phyloP scores from a whole-genome alignment of 2,888 invertebrate genomes.

The Opisthograptis luteolata region DNA sequence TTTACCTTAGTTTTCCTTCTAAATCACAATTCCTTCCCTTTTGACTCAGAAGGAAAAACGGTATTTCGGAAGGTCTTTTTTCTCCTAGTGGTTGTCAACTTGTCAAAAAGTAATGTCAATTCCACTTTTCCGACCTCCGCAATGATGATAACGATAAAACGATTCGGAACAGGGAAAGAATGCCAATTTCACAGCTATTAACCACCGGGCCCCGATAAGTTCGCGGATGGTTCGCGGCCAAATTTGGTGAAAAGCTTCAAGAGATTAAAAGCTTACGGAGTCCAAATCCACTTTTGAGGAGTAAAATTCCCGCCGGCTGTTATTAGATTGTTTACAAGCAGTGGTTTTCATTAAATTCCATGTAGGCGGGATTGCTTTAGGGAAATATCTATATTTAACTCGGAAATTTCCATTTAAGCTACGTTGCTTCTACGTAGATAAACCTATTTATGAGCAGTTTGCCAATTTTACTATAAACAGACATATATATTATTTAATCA shows the following conservation, averaged over 20 bases:
- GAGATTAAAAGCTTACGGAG: conserved; percentile 26
- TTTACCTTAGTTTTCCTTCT: no score
- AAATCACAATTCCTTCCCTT: no score
- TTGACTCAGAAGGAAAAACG: no score
- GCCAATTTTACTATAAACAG: no score
- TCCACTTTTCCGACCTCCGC: conserved; percentile 8
- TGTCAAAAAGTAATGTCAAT: conserved; percentile 22
- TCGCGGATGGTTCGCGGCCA: conserved; percentile 12
- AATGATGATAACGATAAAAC: conserved; percentile 16
- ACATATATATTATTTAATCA: no score
- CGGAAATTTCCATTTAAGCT: no score
- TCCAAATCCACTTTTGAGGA: conserved; percentile 20
- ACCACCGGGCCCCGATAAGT: conserved; percentile 19
- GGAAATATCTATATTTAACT: no score
- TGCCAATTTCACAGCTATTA: conserved; percentile 30
- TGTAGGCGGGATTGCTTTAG: conserved; percentile 1
- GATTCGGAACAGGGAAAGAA: conserved; percentile 14
- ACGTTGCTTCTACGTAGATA: no score
- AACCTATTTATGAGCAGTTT: no score
- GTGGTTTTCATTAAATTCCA: conserved; percentile 5
- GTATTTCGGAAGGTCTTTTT: no score
- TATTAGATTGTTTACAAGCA: conserved; percentile 18
- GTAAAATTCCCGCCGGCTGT: conserved; percentile 11
- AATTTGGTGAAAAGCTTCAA: conserved; percentile 23
- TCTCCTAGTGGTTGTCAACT: conserved; percentile 14